Evolutionary conservation across 2,113 vertebrate genomes (phyloP).

Genomic region (Acrocephalus arundinaceus): DNA sequence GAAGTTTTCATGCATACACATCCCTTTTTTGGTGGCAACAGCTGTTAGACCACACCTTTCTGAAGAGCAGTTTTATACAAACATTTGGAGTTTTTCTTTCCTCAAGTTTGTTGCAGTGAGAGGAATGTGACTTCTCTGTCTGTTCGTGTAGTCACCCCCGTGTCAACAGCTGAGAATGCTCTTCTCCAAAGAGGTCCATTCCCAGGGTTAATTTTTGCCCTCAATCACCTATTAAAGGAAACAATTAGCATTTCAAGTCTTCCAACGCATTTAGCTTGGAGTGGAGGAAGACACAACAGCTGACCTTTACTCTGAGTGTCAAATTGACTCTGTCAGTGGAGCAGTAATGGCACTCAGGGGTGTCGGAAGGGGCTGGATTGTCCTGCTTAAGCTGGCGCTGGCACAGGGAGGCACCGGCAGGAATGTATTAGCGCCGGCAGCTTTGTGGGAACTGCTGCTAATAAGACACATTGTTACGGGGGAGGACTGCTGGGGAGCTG

Average conservation of each 20-base stretch:
- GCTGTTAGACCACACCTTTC: background rate
- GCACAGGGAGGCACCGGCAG: background rate
- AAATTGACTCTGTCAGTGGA: conserved; percentile 36
- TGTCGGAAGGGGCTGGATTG: conserved; percentile 31
- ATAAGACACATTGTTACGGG: conserved; percentile 54
- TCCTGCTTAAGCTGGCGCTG: conserved; percentile 50
- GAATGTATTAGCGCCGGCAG: conserved; percentile 22
- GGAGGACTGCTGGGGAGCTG: conserved; percentile 57
- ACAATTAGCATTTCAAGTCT: conserved; percentile 18
- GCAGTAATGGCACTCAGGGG: conserved; percentile 47
- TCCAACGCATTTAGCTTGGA: background rate
- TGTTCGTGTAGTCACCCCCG: background rate
- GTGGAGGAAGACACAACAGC: background rate
- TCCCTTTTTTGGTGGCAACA: background rate
- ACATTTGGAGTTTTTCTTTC: background rate
- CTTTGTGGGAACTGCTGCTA: conserved; percentile 35
- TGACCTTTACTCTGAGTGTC: conserved; percentile 27
- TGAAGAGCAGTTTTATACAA: background rate
- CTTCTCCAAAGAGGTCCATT: background rate
- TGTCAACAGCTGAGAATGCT: background rate
- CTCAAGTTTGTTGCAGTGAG: background rate
- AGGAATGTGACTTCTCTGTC: background rate
- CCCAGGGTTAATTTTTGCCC: background rate
- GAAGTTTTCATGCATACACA: background rate
- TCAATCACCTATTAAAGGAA: background rate